Percentiles rank a stretch among this genome's conserved stretches.
phyloP scores from a whole-genome alignment of 2,888 invertebrate species.

The Protophormia terraenovae region DNA sequence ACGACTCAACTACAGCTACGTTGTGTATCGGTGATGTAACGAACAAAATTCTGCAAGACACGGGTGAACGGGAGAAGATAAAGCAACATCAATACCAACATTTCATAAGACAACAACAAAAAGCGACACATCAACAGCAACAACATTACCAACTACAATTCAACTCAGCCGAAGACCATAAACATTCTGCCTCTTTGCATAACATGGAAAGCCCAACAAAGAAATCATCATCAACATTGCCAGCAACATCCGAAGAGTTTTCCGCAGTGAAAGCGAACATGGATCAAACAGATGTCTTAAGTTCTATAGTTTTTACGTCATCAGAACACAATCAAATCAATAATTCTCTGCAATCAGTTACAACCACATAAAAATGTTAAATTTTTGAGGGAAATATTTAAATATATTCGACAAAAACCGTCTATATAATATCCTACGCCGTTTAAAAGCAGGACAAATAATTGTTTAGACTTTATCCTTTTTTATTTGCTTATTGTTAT shows the following conservation, averaged over 20 bases:
- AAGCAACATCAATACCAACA: constrained; percentile 33
- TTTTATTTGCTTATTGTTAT: neutral
- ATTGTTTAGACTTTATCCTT: neutral
- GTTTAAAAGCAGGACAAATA: neutral
- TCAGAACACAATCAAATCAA: constrained; percentile 31
- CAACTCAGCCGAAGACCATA: constrained; percentile 49
- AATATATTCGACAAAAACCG: neutral
- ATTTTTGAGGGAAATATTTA: neutral
- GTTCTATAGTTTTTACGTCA: constrained; percentile 2
- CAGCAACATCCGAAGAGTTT: constrained; percentile 28
- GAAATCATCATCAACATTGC: constrained; percentile 24
- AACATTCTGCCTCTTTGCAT: neutral
- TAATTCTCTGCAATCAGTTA: constrained; percentile 30
- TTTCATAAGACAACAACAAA: constrained; percentile 47
- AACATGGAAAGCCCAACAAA: constrained; percentile 43
- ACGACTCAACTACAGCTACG: constrained; percentile 23
- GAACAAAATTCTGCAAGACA: constrained; percentile 20
- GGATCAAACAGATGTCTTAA: constrained; percentile 14
- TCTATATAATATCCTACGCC: neutral
- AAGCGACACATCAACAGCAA: constrained; percentile 28
- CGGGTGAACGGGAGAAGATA: constrained; percentile 9
- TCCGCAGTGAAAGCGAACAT: constrained; percentile 1
- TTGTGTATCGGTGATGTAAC: constrained; percentile 18
- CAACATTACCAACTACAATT: constrained; percentile 70
- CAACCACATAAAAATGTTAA: constrained; percentile 31